Base-by-base conservation (phyloP, 1,140 invertebrate species). In the Tribolium castaneum region DNA sequence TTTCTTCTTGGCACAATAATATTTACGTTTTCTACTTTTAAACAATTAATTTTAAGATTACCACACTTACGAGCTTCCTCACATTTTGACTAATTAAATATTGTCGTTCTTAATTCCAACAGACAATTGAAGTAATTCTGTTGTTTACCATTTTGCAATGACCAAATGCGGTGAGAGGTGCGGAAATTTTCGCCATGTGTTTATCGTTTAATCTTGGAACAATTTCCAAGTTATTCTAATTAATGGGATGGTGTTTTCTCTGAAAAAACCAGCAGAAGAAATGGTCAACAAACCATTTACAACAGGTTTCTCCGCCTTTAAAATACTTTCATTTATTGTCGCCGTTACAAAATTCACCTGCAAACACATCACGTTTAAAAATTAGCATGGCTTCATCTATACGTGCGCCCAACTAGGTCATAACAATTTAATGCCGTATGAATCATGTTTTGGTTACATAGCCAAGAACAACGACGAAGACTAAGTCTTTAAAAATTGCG, bases 381-480 rank as follows among this genome's bases (percentile, higher is more conserved):
- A 35, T 66, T 66, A 14, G 4, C 10, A 66, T 66, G 59, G 59
- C 59, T 35, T 66, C 59, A 66, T 66, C 59, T 13, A 45, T 45
- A 45, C 59, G 59, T 66, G 59, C 14, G 30, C 22, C 30, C 25
- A 66, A 66, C 25, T 66, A 66, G 59, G 59, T 66, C 59, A 66
- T 34, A 13, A 30, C 14, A 34, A 35, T 66, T 59, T 22, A 30
- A 22, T 59, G 4, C 10, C 34, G 59, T 35, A 66, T 66, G 59
- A 66, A 66, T 66, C 59, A 66, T 35, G 59, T 66, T 66, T 66
- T 34, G 59, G n/a, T 66, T 7, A 66, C 30, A 13, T 66, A 66
- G 59, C 59, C 59, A 66, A 66, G 30, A 66, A 66, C 59, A 66
- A 35, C 7, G 9, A 2, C 25, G 30, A 66, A 5, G 12, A 35